Evolutionary conservation across 2,888 invertebrate genomes (phyloP).

Genomic region (Nomada fucata): DNA sequence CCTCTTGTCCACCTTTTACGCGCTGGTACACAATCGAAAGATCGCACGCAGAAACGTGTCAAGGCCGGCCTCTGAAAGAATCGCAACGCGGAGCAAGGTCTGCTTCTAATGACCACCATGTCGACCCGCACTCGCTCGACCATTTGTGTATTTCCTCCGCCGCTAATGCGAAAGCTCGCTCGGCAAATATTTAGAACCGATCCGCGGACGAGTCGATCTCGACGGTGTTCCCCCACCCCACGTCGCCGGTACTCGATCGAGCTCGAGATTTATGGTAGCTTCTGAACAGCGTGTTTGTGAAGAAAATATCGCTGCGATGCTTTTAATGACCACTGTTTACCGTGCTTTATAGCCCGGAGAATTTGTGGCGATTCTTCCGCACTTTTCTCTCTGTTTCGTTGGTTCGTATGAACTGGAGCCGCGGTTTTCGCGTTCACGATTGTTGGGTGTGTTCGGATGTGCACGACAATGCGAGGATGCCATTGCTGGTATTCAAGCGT

Average conservation of each 20-base stretch:
- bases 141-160: slow-evolving; percentile 26
- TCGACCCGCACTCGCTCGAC: slow-evolving; percentile 10
- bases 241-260: slow-evolving; percentile 13
- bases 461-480: no score
- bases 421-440: no score
- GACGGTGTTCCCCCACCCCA: background rate
- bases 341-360: background rate
- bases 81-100: slow-evolving; percentile 29
- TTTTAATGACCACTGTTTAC: slow-evolving; percentile 5
- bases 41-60: slow-evolving; percentile 55
- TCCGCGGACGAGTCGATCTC: background rate
- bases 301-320: slow-evolving; percentile 29
- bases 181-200: slow-evolving; percentile 49
- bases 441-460: no score
- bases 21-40: slow-evolving; percentile 35
- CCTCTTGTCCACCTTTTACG: background rate
- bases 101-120: slow-evolving; percentile 40
- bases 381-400: no score
- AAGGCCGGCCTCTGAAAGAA: slow-evolving; percentile 49
- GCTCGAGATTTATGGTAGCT: slow-evolving; percentile 30
- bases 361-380: background rate
- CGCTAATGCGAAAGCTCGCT: slow-evolving; percentile 41
- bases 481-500: no score
- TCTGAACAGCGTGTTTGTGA: slow-evolving; percentile 16
- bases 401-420: background rate